Conservation (phyloP, 2,888 invertebrate species). For the Rosalia funebris region DNA sequence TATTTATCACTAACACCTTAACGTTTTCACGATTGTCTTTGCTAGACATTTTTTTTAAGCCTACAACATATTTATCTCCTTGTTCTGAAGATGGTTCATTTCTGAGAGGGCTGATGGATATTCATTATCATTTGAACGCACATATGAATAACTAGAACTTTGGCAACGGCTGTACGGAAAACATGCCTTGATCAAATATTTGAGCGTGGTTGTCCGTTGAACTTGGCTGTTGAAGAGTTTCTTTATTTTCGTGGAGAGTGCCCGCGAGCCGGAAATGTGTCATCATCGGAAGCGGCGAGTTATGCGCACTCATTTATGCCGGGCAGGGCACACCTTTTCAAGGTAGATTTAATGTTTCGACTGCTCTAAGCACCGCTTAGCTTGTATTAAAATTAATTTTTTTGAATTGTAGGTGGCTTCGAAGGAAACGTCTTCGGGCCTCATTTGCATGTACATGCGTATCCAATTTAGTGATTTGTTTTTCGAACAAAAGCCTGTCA, state of each 20-base stretch:
- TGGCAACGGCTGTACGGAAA: too few relatives aligned
- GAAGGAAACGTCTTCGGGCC: slow-evolving; percentile 16
- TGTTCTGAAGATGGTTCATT: too few relatives aligned
- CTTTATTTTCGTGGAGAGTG: slow-evolving; percentile 21
- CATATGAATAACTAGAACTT: too few relatives aligned
- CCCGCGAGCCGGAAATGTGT: slow-evolving; percentile 28
- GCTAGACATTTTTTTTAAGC: too few relatives aligned
- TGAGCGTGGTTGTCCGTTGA: slow-evolving; percentile 17
- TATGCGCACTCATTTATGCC: slow-evolving; percentile 34
- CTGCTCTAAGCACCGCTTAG: slow-evolving; percentile 10
- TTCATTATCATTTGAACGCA: too few relatives aligned
- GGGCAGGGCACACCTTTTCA: slow-evolving; percentile 39
- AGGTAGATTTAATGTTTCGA: slow-evolving; percentile 40
- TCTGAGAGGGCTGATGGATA: too few relatives aligned
- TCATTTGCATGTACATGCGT: slow-evolving; percentile 39
- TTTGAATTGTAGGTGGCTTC: slow-evolving; percentile 23
- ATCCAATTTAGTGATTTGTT: slow-evolving; percentile 34
- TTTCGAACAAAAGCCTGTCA: slow-evolving; percentile 7
- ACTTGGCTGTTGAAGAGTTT: slow-evolving; percentile 4
- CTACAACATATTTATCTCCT: too few relatives aligned
- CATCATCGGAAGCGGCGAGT: slow-evolving; percentile 39
- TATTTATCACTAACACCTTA: too few relatives aligned
- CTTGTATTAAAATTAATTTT: slow-evolving; percentile 26
- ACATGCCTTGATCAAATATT: slow-evolving; percentile 10
- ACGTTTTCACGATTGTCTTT: too few relatives aligned